Base-by-base conservation (phyloP, 2,113 vertebrate genomes). In the Haemorhous mexicanus region DNA sequence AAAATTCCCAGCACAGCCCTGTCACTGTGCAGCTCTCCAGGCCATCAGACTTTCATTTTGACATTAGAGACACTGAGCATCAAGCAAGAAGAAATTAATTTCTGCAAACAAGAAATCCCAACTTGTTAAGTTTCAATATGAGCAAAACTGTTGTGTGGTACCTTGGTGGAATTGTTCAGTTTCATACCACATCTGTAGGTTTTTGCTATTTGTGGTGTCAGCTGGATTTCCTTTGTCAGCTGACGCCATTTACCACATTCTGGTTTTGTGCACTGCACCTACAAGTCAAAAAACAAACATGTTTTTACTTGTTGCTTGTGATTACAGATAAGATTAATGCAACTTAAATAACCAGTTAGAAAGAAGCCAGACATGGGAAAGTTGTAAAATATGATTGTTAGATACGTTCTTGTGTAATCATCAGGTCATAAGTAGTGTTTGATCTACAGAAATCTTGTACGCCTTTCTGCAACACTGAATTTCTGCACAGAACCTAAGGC, bases 231-330 rank as follows among this genome's bases (percentile, higher is more conserved):
- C 97, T 99, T 99, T 78, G 99, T 99, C 85, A 99, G 98, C 95
- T 99, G 99, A 80, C 99, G 98, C 99, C 99, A 99, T 84, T 99
- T 99, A 37, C 98, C 97, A 95, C 99, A 99, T 68, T 99, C 98
- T 1, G 98, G 97, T 63, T 98, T 99, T 58, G 98, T 99, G 91
- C 99, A 99, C 84, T 99, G 99, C 90, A 98, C 99, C 99, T 99
- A 94, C 43, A 64, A 67, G 58, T 67, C 56, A 64, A 70, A 94
- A 93, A 74, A 41, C 87, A 92, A 94, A 84, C 90, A 68, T 93
- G 90, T 92, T 96, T 96, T 95, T 37, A 81, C 88, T 92, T 39
- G 76, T 46, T 90, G 55, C 62, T 66, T 53, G 43, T 84, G 88
- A 93, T 92, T 61, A 49, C 18, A 95, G 73, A 77, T 87, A 68